Evolutionary conservation across 2,797 vertebrate species (phyloP).

Genomic region (Platyrinchus mystaceus): DNA sequence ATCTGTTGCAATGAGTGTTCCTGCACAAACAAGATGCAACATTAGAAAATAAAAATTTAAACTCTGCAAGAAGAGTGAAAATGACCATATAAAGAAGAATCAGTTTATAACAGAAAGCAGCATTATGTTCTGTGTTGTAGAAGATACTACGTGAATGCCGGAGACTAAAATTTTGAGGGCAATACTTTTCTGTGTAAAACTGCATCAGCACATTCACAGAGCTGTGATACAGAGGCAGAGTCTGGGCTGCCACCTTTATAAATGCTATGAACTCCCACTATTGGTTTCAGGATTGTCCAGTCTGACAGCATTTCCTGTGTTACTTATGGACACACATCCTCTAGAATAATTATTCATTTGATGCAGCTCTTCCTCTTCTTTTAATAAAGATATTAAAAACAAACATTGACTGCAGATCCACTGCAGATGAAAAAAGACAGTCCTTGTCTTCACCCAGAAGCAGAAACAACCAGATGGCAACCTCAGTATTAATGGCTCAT

Average conservation of each 20-base stretch:
- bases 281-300: background rate
- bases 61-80: background rate
- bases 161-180: background rate
- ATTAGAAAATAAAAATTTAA: background rate
- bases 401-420: background rate
- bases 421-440: background rate
- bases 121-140: background rate
- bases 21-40: background rate
- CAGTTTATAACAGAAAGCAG: background rate
- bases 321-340: background rate
- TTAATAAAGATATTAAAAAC: background rate
- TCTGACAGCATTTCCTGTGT: background rate
- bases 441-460: background rate
- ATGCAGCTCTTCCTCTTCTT: background rate
- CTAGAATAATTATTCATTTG: background rate
- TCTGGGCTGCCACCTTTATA: background rate
- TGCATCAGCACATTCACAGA: background rate
- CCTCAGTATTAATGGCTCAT: conserved; percentile 29
- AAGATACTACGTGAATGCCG: background rate
- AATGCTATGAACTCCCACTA: background rate
- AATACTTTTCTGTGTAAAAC: background rate
- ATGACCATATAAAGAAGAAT: background rate
- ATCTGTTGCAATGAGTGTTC: background rate
- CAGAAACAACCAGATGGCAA: conserved; percentile 39
- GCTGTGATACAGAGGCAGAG: background rate